Base-by-base conservation (phyloP, 2,797 vertebrate genomes). In the Decapterus maruadsi region DNA sequence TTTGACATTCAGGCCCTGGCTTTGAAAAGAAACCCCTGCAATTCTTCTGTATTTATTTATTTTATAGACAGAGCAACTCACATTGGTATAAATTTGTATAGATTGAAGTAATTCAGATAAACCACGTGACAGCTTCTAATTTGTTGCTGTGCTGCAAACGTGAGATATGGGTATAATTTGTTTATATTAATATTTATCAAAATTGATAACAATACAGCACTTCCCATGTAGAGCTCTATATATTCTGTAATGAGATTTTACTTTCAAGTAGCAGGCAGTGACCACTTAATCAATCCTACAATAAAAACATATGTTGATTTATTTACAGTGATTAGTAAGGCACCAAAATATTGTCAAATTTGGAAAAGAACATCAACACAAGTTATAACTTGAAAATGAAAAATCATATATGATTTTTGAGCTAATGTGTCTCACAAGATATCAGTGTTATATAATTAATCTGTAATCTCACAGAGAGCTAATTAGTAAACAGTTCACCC, bases 261-360 rank as follows among this genome's bases (percentile, higher is more conserved):
- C 46, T 34, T 58, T 38, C 8, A 75, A 55, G 26, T n/a, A 36
- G 4, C n/a, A 57, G 4, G 4, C n/a, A 57, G 2, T 19, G 1
- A 64, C 7, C n/a, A 53, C 51, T 76, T 26, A 53, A 46, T 79
- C 2, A 54, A 68, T 12, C 20, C 53, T 4, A 16, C 8, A 36
- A 26, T 11, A 72, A 26, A 85, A 59, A 46, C 9, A 75, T 68
- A 19, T 65, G 6, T 51, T 62, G 16, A 71, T 60, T 75, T 58
- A 82, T 83, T 78, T 82, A 76, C 48, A 78, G 36, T 43, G 13
- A 62, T 46, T 7, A 50, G 31, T 40, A 75, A 68, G 19, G 36
- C 45, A 77, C 60, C 13, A 42, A 72, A 4, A 66, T 8, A 73
- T 54, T 22, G 70, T 61, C 1, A 50, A 45, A 42, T 50, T 1